Evolutionary conservation across 2,113 vertebrate genomes (phyloP), one percentile per base, ranked within the genome.

Genomic region (Sardina pilchardus): DNA sequence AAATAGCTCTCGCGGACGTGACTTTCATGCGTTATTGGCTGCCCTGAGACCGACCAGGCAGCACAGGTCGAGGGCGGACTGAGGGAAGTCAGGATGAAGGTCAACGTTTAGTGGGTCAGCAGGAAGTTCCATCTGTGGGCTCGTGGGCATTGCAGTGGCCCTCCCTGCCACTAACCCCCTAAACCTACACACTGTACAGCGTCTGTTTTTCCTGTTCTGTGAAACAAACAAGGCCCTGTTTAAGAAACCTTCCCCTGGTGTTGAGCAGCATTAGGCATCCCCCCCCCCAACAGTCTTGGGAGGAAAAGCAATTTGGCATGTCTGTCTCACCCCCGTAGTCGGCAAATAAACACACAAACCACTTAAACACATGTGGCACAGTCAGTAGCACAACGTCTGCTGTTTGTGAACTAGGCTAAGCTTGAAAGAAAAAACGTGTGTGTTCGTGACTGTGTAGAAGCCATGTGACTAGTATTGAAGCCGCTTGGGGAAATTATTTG

Each of bases 351-450:
- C 75, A 30, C 34, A 53, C 45, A 43, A 82, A 48, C 83, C 47
- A 80, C 83, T 83, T 78, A 50, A 82, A 86, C 85, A 83, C 83
- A 82, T 17, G 82, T 75, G 12, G 26, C 42, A 16, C 14, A 81
- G 34, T 78, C 26, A 19, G 17, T 42, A 81, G 82, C 12, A 81
- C 85, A 78, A 53, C 84, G 85, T 88, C 84, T 88, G 82, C 36
- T 82, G 81, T 85, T 42, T 67, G 50, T 48, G 50, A 43, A 42
- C 39, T 42, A 42, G 39, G n/a, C 12, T 39, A 21, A 30, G 75
- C 82, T 81, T 63, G 71, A 34, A 78, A 34, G 36, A 36, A 75
- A 3, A 5, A 4, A n/a, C 10, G 6, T 17, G 71, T 78, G 71
- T 78, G 53, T 78, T 39, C 39, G 71, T 78, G 71, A 78, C 26